These are phyloP conservation scores for Pomacea maculata DNA, from an alignment of 1,140 invertebrate genomes.

Conservation along the genomic window DNA sequence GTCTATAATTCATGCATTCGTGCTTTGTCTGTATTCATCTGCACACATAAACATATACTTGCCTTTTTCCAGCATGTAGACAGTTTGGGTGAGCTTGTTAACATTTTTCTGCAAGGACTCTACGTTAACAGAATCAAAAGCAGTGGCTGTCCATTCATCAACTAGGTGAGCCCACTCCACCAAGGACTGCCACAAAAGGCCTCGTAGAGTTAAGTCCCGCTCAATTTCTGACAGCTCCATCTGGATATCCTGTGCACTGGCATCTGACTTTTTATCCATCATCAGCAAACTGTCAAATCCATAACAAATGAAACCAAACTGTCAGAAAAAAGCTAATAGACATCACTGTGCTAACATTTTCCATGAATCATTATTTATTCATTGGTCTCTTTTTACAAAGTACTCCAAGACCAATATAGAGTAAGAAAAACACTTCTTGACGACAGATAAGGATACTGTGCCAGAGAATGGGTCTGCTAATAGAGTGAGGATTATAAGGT, in stretches of 20 bases:
- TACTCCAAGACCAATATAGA: no score
- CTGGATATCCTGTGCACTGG: slow-evolving; percentile 59
- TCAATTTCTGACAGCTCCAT: slow-evolving; percentile 63
- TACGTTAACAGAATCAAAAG: slow-evolving; percentile 63
- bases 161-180: slow-evolving; percentile 61
- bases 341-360: no score
- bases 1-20: neutral
- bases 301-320: no score
- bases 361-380: no score
- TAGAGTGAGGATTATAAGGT: no score
- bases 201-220: slow-evolving; percentile 61
- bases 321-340: no score
- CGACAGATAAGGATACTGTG: no score
- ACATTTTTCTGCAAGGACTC: slow-evolving; percentile 64
- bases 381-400: no score
- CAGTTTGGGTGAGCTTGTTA: slow-evolving; percentile 63
- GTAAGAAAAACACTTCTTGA: no score
- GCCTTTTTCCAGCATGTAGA: slow-evolving; percentile 66
- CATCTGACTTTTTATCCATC: slow-evolving; percentile 51
- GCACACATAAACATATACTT: neutral
- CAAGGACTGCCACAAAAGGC: slow-evolving; percentile 62
- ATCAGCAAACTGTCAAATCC: slow-evolving; percentile 26
- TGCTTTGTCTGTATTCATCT: neutral
- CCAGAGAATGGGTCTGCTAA: no score
- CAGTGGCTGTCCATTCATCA: slow-evolving; percentile 58